A percentile compares a stretch with the other conserved stretches of the same genome.
Conservation (phyloP, 2,113 vertebrate genomes). For the Macaca mulatta region DNA sequence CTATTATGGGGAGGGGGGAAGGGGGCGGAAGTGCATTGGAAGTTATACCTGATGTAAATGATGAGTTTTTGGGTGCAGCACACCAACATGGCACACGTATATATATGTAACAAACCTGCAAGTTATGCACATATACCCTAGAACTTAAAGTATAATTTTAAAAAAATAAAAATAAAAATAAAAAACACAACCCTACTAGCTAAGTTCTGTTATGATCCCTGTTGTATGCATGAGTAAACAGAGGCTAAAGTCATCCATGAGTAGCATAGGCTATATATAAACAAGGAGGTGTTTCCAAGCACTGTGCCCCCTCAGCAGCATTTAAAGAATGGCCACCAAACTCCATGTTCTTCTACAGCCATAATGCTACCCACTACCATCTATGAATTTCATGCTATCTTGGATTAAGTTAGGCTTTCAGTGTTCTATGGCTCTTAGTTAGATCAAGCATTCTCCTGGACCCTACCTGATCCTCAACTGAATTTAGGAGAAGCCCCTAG, state of each 20-base stretch:
- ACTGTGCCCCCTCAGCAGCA: not conserved
- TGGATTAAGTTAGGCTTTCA: not conserved
- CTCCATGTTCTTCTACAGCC: not conserved
- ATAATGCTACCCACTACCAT: not conserved
- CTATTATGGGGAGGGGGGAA: accelerated
- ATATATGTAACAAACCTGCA: no score
- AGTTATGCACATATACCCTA: accelerated
- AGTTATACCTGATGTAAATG: no score
- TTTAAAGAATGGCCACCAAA: not conserved
- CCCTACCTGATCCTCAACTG: not conserved
- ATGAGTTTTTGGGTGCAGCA: no score
- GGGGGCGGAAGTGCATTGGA: accelerated
- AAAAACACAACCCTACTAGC: not conserved
- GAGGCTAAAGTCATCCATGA: not conserved
- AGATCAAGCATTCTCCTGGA: not conserved
- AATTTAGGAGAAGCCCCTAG: not conserved
- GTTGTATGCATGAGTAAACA: not conserved
- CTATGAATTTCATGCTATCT: not conserved
- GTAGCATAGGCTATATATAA: not conserved
- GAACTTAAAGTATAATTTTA: no score
- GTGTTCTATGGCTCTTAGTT: not conserved
- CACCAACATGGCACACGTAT: no score
- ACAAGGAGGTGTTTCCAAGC: not conserved
- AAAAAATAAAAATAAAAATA: no score
- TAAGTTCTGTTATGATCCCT: not conserved